Evolutionary conservation across 2,888 invertebrate genomes (phyloP), one percentile per base, ranked within the genome.

Genomic region (Caenorhabditis plicata): DNA sequence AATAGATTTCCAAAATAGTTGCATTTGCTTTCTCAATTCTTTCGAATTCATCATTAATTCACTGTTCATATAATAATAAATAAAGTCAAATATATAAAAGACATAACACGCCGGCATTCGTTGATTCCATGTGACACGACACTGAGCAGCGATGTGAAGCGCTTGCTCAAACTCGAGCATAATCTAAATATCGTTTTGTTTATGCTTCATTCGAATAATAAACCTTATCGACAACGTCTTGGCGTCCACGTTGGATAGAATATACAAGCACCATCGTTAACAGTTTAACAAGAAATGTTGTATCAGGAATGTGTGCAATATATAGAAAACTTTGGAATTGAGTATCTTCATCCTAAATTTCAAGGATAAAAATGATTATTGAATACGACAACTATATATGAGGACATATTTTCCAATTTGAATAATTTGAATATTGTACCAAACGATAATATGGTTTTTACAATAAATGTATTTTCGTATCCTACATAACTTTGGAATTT

Each of bases 21-120:
- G n/a, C 2, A 48, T 26, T 11, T 38, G 27, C 11, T 49, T 43
- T 26, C 44, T 20, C 19, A 29, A 17, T 20, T 23, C 26, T 27
- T 41, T 47, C 15, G 39, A 27, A 15, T 39, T 36, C 7, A 25
- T 26, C 1, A 47, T 4, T 11, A 48, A 38, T 15, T 49, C 49
- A 3, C 26, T 33, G 13, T 53, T 58, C 7, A 35, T 19, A 31
- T 45, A 58, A 3, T 23, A 35, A 41, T 58, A 58, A 15, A 58
- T 22, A 26, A 58, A 58, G 17, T 58, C 58, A 20, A 49, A 49
- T 7, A 52, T 48, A 33, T 52, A 58, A 27, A 58, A 58, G 2
- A 53, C 25, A 26, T 53, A 52, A 4, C 48, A 11, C 11, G 47
- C 40, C 1, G 52, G 31, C 3, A 36, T 31, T 36, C 52, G n/a